Base-by-base conservation (phyloP, 2,797 vertebrate species). In the Lithobates sylvaticus region DNA sequence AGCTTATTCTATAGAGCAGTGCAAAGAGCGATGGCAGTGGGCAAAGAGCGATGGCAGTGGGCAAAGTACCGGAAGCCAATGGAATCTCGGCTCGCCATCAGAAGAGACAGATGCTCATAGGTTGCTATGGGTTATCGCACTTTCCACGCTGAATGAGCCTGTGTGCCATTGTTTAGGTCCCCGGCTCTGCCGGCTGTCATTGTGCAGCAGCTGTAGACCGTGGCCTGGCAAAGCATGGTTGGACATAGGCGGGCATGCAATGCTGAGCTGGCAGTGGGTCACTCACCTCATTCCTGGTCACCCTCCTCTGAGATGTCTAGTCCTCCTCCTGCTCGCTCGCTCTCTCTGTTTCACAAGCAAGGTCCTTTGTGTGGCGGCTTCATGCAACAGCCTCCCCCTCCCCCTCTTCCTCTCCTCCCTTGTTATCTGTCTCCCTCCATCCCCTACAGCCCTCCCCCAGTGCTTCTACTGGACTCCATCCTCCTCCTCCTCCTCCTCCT, bases 381-480 rank as follows among this genome's bases (percentile, higher is more conserved):
- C 84, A 86, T 86, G 78, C 84, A 81, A 81, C 78, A 81, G 78
- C 84, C 64, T 47, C 80, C 85, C 85, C 85, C 80, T 83, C 85
- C 84, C 85, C 85, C 85, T 81, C 84, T 86, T 86, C 84, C 84
- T 81, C 78, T 81, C 84, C 84, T 86, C 84, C 83, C 84, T 81
- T 76, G 50, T 86, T 82, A 82, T 86, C 73, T 86, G 44, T 77
- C 73, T 86, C 85, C 74, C 85, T 83, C 85, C 85, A 71, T 82
- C 13, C 82, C 29, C 47, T 16, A 32, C 65, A 39, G 16, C 84
- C 78, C 78, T 82, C 84, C 78, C 47, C 47, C 73, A 78, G 32
- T 36, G 58, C 75, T 61, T 42, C 67, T 27, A 84, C 75, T 84
- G 67, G 71, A 73, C 50, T 74, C 47, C 23, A 68, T 26, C 16